Evolutionary conservation across 2,113 vertebrate genomes (phyloP).

Genomic region (Rostratula benghalensis): DNA sequence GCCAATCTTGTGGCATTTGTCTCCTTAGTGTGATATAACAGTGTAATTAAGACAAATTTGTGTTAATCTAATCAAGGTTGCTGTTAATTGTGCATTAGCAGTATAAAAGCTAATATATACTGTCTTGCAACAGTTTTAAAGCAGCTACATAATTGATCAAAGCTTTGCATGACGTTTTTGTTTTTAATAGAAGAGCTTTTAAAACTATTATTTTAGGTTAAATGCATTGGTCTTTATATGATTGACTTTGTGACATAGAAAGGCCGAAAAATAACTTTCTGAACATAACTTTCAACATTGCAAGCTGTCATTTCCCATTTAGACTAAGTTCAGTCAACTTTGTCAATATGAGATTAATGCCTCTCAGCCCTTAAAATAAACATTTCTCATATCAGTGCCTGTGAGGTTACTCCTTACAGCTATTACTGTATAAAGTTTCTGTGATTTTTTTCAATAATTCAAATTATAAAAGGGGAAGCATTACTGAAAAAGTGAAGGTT

Average conservation of each 20-base stretch:
- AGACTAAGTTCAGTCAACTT: conserved; percentile 63
- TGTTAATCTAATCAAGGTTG: conserved; percentile 80
- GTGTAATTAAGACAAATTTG: conserved; percentile 82
- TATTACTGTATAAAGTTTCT: conserved; percentile 66
- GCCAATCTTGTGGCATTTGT: conserved; percentile 81
- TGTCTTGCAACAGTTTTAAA: conserved; percentile 78
- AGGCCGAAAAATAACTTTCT: conserved; percentile 83
- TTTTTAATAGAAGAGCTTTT: conserved; percentile 76
- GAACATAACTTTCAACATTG: conserved; percentile 68
- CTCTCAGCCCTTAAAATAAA: conserved; percentile 76
- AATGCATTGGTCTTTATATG: conserved; percentile 76
- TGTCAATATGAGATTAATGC: conserved; percentile 58
- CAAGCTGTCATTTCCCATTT: conserved; percentile 69
- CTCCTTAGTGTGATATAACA: conserved; percentile 78
- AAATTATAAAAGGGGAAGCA: too few relatives aligned
- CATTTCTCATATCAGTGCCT: conserved; percentile 73
- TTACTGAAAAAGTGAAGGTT: too few relatives aligned
- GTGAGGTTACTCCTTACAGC: conserved; percentile 71
- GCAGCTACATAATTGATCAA: conserved; percentile 74
- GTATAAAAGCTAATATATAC: conserved; percentile 82
- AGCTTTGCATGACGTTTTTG: conserved; percentile 76
- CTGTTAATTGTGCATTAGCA: conserved; percentile 81
- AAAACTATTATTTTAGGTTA: conserved; percentile 74
- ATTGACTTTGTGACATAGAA: conserved; percentile 80
- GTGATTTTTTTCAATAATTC: too few relatives aligned